Evolutionary conservation across 2,797 vertebrate genomes (phyloP).

Genomic region (Euthynnus affinis): DNA sequence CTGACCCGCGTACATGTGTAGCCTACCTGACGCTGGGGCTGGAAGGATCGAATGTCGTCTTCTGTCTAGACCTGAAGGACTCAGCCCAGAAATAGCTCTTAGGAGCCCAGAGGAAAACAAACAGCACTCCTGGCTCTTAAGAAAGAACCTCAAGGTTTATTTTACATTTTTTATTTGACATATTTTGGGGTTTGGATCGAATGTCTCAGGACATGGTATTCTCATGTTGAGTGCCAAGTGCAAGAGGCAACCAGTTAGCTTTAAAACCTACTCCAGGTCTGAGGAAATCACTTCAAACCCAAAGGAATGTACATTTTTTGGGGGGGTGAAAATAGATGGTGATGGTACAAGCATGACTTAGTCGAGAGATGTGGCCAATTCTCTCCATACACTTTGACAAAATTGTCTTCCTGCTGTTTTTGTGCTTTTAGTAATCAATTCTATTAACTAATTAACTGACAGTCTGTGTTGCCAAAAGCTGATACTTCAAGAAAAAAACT

Average conservation of each 20-base stretch:
- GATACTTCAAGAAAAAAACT: background rate
- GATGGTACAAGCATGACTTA: background rate
- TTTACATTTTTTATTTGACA: slow-evolving; percentile 60
- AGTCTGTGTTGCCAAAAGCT: background rate
- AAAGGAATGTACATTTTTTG: slow-evolving; percentile 51
- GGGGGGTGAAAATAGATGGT: background rate
- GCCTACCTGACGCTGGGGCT: slow-evolving; percentile 56
- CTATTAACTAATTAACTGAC: background rate
- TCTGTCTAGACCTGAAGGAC: slow-evolving; percentile 78
- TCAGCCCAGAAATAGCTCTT: slow-evolving; percentile 71
- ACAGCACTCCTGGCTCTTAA: slow-evolving; percentile 48
- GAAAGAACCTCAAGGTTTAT: slow-evolving; percentile 67
- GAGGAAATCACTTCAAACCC: slow-evolving; percentile 42
- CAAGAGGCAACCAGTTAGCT: slow-evolving; percentile 33
- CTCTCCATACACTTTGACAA: background rate
- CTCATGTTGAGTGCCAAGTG: slow-evolving; percentile 29
- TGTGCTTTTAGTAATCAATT: background rate
- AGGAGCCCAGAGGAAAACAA: slow-evolving; percentile 68
- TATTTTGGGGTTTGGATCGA: slow-evolving; percentile 65
- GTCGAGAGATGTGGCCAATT: background rate
- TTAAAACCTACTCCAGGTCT: slow-evolving; percentile 7
- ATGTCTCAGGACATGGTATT: slow-evolving; percentile 53
- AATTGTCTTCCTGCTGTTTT: slow-evolving; percentile 9
- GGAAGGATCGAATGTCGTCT: slow-evolving; percentile 67
- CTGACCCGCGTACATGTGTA: slow-evolving; percentile 58